Percentiles rank a stretch among this genome's conserved stretches.
Conservation (phyloP, 1,140 invertebrate species). For the Chymomyza costata region DNA sequence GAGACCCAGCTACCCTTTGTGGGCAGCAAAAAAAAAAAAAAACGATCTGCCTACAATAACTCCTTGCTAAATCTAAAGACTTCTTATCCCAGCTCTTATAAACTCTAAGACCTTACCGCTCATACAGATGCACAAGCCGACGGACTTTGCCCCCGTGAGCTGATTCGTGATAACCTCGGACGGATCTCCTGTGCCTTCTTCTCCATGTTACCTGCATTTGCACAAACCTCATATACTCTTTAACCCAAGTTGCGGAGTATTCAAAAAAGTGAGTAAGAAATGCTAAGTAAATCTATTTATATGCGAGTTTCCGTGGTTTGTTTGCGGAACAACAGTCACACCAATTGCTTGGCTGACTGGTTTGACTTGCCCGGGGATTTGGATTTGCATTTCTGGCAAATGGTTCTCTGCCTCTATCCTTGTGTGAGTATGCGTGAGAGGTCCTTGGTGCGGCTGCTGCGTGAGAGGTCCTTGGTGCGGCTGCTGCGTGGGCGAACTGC, state of each 20-base stretch:
- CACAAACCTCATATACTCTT: too few species aligned
- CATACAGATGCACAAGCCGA: too few species aligned
- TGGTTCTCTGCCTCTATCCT: conserved; percentile 3
- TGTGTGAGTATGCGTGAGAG: not conserved
- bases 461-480: not conserved
- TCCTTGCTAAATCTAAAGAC: too few species aligned
- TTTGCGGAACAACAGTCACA: conserved; percentile 26
- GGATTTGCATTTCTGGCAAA: conserved; percentile 36
- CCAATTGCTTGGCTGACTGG: conserved; percentile 27
- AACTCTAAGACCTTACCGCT: too few species aligned
- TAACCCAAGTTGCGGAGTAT: not conserved
- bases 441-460: not conserved
- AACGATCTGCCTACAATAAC: too few species aligned
- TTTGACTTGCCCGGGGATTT: conserved; percentile 13
- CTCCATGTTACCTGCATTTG: too few species aligned
- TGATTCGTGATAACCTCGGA: too few species aligned
- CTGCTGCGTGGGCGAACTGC: conserved; percentile 9
- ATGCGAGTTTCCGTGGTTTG: conserved; percentile 38
- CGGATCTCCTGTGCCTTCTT: too few species aligned
- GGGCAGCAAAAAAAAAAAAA: too few species aligned
- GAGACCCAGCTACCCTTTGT: too few species aligned
- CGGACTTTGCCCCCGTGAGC: too few species aligned
- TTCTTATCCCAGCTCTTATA: too few species aligned
- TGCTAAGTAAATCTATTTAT: conserved; percentile 41
- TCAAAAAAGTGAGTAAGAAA: conserved; percentile 9